Evolutionary conservation across 2,888 invertebrate genomes (phyloP).

Genomic region (Drepanosiphum platanoidis): DNA sequence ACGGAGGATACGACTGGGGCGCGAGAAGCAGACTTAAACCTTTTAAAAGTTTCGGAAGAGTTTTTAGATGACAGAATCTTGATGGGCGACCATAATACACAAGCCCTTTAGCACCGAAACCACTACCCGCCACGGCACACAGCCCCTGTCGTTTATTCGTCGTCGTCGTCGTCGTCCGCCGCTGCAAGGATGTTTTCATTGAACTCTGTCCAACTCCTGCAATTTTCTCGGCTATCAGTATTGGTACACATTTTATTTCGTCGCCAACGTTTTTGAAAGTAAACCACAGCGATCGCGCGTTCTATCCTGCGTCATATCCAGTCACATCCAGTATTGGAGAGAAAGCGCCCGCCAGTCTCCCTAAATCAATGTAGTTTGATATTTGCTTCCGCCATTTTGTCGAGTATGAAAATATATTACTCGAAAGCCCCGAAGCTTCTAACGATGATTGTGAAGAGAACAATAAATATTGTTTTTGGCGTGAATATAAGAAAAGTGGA

Average conservation of each 20-base stretch:
- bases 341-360: neutral
- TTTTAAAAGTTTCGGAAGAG: conserved; percentile 55
- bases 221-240: neutral
- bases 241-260: conserved; percentile 13
- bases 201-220: conserved; percentile 33
- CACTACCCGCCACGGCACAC: neutral
- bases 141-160: neutral
- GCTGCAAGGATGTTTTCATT: neutral
- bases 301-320: neutral
- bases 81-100: conserved; percentile 45
- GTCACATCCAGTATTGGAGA: neutral
- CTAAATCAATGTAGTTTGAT: neutral
- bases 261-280: neutral
- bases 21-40: conserved; percentile 24
- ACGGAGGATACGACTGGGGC: neutral
- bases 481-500: neutral
- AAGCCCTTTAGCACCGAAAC: conserved; percentile 4
- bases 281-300: neutral
- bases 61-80: conserved; percentile 51
- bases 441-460: neutral
- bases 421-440: neutral
- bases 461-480: neutral
- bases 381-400: neutral
- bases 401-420: neutral
- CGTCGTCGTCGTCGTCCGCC: neutral